Conservation (phyloP, 1,140 invertebrate species). For the Ditylenchus dipsaci region DNA sequence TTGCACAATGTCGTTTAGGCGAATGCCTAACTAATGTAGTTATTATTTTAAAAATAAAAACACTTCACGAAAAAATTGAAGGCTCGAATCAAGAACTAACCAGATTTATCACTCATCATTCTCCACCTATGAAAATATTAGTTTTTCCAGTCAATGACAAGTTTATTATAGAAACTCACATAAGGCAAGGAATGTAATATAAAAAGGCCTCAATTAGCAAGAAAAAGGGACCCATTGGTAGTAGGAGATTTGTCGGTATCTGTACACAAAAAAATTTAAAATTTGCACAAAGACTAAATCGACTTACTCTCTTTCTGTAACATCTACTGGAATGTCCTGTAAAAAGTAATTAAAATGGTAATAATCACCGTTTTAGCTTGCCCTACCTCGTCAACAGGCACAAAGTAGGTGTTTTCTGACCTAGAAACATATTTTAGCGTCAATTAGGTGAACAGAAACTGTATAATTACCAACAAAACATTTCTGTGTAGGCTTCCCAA, state of each 20-base stretch:
- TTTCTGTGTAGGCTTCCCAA: slow-evolving; percentile 59
- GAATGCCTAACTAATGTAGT: slow-evolving; percentile 47
- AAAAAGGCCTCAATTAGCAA: slow-evolving; percentile 53
- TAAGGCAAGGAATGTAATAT: slow-evolving; percentile 56
- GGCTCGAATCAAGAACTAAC: slow-evolving; percentile 21
- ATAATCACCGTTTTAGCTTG: neutral
- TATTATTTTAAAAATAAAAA: neutral
- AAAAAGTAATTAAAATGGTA: neutral
- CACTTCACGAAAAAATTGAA: neutral
- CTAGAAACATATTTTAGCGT: neutral
- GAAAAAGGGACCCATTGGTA: slow-evolving; percentile 65
- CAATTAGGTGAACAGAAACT: neutral
- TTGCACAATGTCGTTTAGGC: slow-evolving; percentile 57
- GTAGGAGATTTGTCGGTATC: slow-evolving; percentile 59
- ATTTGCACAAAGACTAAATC: too few species aligned
- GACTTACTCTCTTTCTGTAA: slow-evolving; percentile 47
- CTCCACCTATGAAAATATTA: slow-evolving; percentile 31
- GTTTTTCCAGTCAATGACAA: too few species aligned
- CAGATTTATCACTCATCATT: slow-evolving; percentile 57
- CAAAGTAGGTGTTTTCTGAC: slow-evolving; percentile 57
- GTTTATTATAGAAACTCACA: slow-evolving; percentile 15
- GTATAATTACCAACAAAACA: slow-evolving; percentile 54
- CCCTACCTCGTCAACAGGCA: slow-evolving; percentile 49
- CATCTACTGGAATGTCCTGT: slow-evolving; percentile 55
- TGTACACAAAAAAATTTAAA: too few species aligned